These are phyloP conservation scores for Hyles lineata DNA, from an alignment of 2,888 invertebrate species.

Conservation along the genomic window DNA sequence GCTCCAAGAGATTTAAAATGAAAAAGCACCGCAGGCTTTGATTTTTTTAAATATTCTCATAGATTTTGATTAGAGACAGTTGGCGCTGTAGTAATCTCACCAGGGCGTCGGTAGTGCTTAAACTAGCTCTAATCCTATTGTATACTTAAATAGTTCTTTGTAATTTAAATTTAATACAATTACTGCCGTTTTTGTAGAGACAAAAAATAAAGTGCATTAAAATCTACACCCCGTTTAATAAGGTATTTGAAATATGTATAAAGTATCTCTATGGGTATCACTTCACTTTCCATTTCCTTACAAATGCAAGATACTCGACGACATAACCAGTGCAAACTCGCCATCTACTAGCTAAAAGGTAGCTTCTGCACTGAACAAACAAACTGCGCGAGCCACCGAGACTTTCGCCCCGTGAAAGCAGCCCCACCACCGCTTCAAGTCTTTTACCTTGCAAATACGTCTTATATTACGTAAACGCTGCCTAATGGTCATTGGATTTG, in stretches of 20 bases:
- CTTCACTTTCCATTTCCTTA: slow-evolving; percentile 1
- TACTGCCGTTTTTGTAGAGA: no score
- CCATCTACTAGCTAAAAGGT: slow-evolving; percentile 28
- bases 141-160: no score
- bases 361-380: slow-evolving; percentile 56
- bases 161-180: no score
- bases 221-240: background rate
- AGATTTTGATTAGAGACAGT: no score
- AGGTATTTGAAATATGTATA: slow-evolving; percentile 53
- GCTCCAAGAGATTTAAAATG: no score
- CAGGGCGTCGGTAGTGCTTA: no score
- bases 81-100: no score
- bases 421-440: slow-evolving; percentile 36
- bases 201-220: background rate
- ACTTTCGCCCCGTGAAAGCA: slow-evolving; percentile 31
- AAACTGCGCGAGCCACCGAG: slow-evolving; percentile 46
- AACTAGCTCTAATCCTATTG: no score
- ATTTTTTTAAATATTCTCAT: no score
- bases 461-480: slow-evolving; percentile 47
- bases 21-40: no score
- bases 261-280: background rate
- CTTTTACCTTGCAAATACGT: slow-evolving; percentile 51
- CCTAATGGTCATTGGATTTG: slow-evolving; percentile 52
- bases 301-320: slow-evolving; percentile 5
- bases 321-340: slow-evolving; percentile 23